Evolutionary conservation across 2,888 invertebrate genomes (phyloP).

Genomic region (Bugulina stolonifera): DNA sequence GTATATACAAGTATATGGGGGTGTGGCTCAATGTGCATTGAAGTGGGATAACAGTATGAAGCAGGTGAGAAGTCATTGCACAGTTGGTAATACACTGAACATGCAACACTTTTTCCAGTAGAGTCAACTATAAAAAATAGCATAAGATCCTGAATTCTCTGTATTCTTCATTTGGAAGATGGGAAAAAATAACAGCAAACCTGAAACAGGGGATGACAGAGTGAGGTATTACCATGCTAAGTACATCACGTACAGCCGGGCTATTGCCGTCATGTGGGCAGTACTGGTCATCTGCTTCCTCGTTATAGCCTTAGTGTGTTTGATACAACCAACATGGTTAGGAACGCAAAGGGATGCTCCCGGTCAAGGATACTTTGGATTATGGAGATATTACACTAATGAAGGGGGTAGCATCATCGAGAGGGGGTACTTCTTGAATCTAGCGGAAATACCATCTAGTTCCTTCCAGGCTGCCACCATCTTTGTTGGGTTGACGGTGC

Average conservation of each 20-base stretch:
- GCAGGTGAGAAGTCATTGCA: no score
- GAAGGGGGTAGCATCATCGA: conserved; percentile 45
- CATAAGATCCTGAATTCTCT: no score
- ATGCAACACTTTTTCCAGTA: no score
- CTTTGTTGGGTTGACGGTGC: conserved; percentile 76
- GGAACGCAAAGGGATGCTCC: conserved; percentile 59
- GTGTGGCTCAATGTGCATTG: no score
- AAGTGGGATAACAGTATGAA: no score
- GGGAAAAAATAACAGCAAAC: conserved; percentile 25
- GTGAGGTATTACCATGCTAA: conserved; percentile 36
- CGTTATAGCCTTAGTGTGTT: conserved; percentile 87
- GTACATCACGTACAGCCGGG: conserved; percentile 57
- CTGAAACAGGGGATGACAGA: conserved; percentile 23
- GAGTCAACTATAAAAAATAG: no score
- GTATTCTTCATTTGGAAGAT: no score
- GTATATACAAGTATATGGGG: no score
- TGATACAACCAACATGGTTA: conserved; percentile 72
- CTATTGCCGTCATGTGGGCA: conserved; percentile 94
- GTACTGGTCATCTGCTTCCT: conserved; percentile 95
- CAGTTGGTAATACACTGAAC: no score
- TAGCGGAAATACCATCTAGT: conserved; percentile 72
- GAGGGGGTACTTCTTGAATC: conserved; percentile 65
- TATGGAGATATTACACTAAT: conserved; percentile 76
- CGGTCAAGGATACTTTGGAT: conserved; percentile 82
- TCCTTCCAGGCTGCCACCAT: conserved; percentile 82